phyloP scores from a whole-genome alignment of 2,113 vertebrate genomes.

The Parus major region DNA sequence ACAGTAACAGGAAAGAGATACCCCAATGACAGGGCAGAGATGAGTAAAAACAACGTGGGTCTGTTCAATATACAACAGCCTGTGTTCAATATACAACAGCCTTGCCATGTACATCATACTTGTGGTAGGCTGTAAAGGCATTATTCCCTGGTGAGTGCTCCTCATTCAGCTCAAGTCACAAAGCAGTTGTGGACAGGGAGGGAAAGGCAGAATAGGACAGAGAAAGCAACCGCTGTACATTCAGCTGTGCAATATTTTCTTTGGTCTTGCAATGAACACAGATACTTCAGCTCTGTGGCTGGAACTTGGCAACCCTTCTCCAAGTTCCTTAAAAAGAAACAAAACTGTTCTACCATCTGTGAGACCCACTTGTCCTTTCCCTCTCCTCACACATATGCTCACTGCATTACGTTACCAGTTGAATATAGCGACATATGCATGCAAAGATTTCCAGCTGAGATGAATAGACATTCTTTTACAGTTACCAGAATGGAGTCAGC shows the following conservation, averaged over 20 bases:
- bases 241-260: not conserved
- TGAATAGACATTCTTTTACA: not conserved
- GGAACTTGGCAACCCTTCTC: constrained; percentile 41
- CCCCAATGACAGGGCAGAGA: not conserved
- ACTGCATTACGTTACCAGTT: not conserved
- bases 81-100: not conserved
- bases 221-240: constrained; percentile 12
- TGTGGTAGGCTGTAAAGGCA: not conserved
- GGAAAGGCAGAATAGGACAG: not conserved
- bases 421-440: not conserved
- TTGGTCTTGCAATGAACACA: not conserved
- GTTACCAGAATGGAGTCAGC: not conserved
- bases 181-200: not conserved
- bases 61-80: not conserved
- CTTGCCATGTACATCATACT: not conserved
- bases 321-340: constrained; percentile 15
- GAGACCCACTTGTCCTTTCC: constrained; percentile 15
- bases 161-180: not conserved
- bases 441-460: constrained; percentile 10
- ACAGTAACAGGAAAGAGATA: not conserved
- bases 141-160: not conserved
- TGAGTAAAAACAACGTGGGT: not conserved
- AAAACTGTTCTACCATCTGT: constrained; percentile 40
- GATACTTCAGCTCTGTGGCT: not conserved
- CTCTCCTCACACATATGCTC: constrained; percentile 2